A percentile compares a stretch with the other conserved stretches of the same genome.
Conservation (phyloP, 2,797 vertebrate species). For the Podarcis siculus region DNA sequence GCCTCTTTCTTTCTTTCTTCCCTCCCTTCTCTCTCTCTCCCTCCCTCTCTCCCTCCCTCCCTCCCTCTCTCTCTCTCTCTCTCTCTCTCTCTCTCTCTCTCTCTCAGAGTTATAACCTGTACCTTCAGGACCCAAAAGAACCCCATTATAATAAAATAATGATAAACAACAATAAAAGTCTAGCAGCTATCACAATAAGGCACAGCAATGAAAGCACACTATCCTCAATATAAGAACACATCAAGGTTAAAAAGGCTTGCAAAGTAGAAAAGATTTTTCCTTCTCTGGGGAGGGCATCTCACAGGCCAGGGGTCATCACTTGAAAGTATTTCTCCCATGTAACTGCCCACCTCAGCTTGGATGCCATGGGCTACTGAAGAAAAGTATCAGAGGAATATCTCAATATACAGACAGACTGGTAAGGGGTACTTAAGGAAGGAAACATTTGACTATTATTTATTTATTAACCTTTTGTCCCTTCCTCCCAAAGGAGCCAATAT, state of each 20-base stretch:
- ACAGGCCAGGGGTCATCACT: neutral
- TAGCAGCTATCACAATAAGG: neutral
- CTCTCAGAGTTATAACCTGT: neutral
- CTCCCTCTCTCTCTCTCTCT: too few relatives aligned
- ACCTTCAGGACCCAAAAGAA: neutral
- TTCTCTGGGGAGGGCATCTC: neutral
- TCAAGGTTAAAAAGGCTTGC: neutral
- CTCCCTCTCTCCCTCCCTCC: too few relatives aligned
- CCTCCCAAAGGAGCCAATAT: neutral
- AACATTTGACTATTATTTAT: too few relatives aligned
- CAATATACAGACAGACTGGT: neutral
- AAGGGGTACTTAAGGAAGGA: neutral
- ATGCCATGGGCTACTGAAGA: neutral
- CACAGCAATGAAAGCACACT: neutral
- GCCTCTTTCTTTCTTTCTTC: accelerated
- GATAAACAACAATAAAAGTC: neutral
- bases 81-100: neutral
- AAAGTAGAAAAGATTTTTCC: neutral
- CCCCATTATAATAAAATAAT: neutral
- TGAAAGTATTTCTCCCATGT: neutral
- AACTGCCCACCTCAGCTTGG: neutral
- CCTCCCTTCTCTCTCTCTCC: too few relatives aligned
- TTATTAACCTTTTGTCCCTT: too few relatives aligned
- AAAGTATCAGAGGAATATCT: neutral
- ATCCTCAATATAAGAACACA: neutral